Evolutionary conservation across 2,888 invertebrate genomes (phyloP), one percentile per base, ranked within the genome.

Genomic region (Hartigia nigra): DNA sequence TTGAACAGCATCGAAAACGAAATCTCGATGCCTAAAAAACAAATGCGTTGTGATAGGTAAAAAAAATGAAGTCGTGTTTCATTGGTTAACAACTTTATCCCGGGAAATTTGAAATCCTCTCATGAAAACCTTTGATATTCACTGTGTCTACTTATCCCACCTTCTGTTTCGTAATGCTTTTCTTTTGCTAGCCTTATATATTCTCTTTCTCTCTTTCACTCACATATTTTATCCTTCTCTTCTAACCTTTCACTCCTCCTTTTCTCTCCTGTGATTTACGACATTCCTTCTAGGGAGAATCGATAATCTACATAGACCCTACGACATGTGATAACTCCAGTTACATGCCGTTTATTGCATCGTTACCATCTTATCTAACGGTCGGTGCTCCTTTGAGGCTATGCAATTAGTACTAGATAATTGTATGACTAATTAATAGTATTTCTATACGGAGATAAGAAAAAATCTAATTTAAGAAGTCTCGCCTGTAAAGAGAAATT

Each of bases 391-490:
- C 72, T 34, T 72, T 72, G 72, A 72, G 31, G 14, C 31, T 2
- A 31, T 31, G 72, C 72, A 72, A 72, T 72, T 72, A 72, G 72
- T 72, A 31, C 72, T 12, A 32, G 31, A 31, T 72, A 72, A 72
- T 72, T 72, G 23, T 23, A 72, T 23, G 3, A 34, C 34, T 72
- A 55, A 55, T 55, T 55, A 55, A 55, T 55, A 55, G 55, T 23
- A 55, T 23, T 55, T 55, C 55, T 55, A 55, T 55, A 55, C 5
- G 23, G 23, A 55, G 55, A 55, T 55, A 55, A 5, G 12, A 55
- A 39, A 55, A 55, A 55, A 55, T 55, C 5, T 55, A 55, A 55
- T 23, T 23, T 55, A 55, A 55, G 23, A 55, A 55, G 55, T 55
- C 23, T 23, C 39, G 14, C 55, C 55, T 55, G 23, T 55, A 55